These are phyloP conservation scores for Clanis bilineata DNA, from an alignment of 2,888 invertebrate genomes.

Conservation along the genomic window DNA sequence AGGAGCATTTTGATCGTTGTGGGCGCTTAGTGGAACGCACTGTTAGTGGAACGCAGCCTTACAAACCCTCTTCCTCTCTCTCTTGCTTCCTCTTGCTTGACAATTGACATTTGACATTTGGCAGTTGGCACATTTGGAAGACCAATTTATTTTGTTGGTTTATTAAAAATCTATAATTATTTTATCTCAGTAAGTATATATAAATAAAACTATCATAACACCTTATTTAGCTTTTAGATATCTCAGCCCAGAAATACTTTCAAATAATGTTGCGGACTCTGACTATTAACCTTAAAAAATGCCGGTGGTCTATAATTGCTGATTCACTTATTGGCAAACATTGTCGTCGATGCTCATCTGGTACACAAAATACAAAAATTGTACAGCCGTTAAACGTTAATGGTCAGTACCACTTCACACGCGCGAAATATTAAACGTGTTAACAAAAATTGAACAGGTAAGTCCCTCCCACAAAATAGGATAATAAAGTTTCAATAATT, in stretches of 20 bases:
- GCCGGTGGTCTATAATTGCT: slow-evolving; percentile 68
- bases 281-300: slow-evolving; percentile 69
- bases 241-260: background rate
- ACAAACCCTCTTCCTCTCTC: no score
- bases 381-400: slow-evolving; percentile 51
- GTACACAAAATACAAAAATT: slow-evolving; percentile 41
- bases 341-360: slow-evolving; percentile 47
- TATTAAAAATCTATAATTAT: slow-evolving; percentile 21
- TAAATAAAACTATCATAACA: background rate
- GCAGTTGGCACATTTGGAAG: background rate
- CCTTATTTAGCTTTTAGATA: background rate
- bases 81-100: no score
- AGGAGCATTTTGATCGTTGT: no score
- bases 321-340: slow-evolving; percentile 70
- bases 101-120: no score
- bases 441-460: background rate
- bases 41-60: no score
- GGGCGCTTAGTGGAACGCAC: no score
- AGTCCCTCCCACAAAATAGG: background rate
- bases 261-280: slow-evolving; percentile 70
- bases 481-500: no score
- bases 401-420: slow-evolving; percentile 61
- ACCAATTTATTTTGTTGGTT: background rate
- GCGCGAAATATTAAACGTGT: background rate
- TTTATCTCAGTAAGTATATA: slow-evolving; percentile 18